These are phyloP conservation scores for Cyprinus carpio DNA, from an alignment of 2,113 vertebrate genomes.

Conservation along the genomic window DNA sequence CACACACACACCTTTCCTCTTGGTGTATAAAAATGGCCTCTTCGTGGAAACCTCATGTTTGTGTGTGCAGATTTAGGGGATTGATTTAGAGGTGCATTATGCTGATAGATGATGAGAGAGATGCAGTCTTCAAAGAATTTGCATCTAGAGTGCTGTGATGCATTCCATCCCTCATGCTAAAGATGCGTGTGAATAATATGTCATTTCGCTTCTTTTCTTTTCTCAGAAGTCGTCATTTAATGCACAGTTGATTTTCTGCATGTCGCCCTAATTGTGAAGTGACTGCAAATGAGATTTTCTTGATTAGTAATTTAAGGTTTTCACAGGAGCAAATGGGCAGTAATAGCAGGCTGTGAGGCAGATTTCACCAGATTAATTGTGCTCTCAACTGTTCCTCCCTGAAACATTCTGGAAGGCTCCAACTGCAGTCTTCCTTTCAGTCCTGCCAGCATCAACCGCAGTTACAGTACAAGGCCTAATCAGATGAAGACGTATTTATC, in stretches of 20 bases:
- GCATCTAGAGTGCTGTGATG: slow-evolving; percentile 61
- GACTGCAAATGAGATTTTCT: slow-evolving; percentile 17
- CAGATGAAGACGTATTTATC: slow-evolving; percentile 46
- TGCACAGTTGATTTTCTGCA: not conserved
- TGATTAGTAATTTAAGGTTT: slow-evolving; percentile 33
- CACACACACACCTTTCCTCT: too few relatives aligned
- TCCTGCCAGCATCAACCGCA: not conserved
- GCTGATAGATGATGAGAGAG: slow-evolving; percentile 68
- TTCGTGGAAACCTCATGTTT: slow-evolving; percentile 67
- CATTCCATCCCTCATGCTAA: not conserved
- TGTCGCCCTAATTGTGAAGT: not conserved
- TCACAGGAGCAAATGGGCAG: not conserved
- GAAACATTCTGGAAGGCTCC: not conserved
- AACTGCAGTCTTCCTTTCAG: not conserved
- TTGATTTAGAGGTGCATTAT: slow-evolving; percentile 77
- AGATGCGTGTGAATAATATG: slow-evolving; percentile 3
- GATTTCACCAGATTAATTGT: not conserved
- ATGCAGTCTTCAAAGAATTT: slow-evolving; percentile 71
- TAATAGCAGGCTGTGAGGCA: not conserved
- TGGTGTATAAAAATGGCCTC: slow-evolving; percentile 67
- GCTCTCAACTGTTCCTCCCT: not conserved
- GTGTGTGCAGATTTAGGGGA: slow-evolving; percentile 70
- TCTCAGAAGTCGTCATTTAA: slow-evolving; percentile 1
- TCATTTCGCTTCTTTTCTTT: slow-evolving; percentile 1
- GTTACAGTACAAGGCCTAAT: slow-evolving; percentile 28